Evolutionary conservation across 2,888 invertebrate genomes (phyloP), one percentile per base, ranked within the genome.

Genomic region (Synanthedon andrenaeformis): DNA sequence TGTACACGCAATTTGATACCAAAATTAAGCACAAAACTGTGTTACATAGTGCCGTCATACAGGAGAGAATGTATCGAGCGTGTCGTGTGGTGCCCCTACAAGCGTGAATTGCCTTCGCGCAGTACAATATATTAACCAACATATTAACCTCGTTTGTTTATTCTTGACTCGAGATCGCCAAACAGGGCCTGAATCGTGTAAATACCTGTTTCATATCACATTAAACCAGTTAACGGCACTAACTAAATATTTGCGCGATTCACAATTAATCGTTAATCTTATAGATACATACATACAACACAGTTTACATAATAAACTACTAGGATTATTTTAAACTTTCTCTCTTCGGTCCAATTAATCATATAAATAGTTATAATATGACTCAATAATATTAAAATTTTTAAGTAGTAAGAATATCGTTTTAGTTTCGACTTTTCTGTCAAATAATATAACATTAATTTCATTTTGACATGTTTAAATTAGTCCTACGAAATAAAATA

Each of bases 141-240:
- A 59, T 74, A 81, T 70, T 81, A 79, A 86, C 86, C 85, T 85
- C 79, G 74, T 62, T 70, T 69, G 64, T 72, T 83, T 78, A 85
- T 76, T 85, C 82, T 78, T 77, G 85, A 82, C 82, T 83, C 81
- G 85, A 86, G 82, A 80, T 81, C 85, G 73, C 82, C 82, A 78
- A 83, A 74, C 83, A 82, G 84, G 79, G 67, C 84, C 85, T 86
- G 85, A 82, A 84, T 84, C 77, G 75, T 82, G 83, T 79, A 84
- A 85, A 84, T 74, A 84, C 83, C 85, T 84, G 84, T 83, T 81
- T 81, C 82, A 84, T 72, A 84, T 85, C 76, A 84, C 72, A 84
- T 85, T 76, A 80, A 82, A 82, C 67, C 79, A 74, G 76, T 83
- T 80, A 81, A 81, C 77, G 72, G 79, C 63, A 82, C 80, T 81